Evolutionary conservation across 2,888 invertebrate species (phyloP).

Genomic region (Ypsolopha sequella): DNA sequence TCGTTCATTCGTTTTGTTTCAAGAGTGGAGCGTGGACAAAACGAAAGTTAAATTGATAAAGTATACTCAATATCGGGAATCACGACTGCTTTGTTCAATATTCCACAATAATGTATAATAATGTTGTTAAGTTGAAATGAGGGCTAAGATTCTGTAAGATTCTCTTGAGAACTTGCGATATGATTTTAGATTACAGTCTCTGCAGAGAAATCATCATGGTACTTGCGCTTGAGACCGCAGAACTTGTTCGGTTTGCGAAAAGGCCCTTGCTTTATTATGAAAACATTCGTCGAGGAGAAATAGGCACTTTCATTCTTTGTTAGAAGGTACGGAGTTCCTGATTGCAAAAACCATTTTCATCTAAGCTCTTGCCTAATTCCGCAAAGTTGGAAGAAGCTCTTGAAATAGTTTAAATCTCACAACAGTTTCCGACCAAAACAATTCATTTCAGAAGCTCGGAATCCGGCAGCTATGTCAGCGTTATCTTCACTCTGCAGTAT

Average conservation of each 20-base stretch:
- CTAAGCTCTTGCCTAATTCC: neutral
- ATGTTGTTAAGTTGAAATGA: constrained; percentile 6
- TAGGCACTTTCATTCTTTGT: neutral
- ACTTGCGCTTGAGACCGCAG: constrained; percentile 3
- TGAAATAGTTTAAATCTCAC: neutral
- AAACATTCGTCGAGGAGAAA: constrained; percentile 28
- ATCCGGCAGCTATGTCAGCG: constrained; percentile 10
- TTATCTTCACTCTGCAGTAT: constrained; percentile 38
- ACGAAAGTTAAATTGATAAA: neutral
- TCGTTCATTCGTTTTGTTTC: neutral
- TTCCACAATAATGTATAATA: constrained; percentile 7
- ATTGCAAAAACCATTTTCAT: neutral
- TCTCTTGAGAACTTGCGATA: constrained; percentile 4
- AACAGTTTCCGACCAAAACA: neutral
- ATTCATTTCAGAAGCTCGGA: constrained; percentile 1
- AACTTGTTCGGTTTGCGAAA: constrained; percentile 35
- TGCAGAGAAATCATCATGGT: constrained; percentile 3
- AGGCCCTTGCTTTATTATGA: constrained; percentile 49
- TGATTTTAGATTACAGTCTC: constrained; percentile 21
- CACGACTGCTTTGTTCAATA: neutral
- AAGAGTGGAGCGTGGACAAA: neutral
- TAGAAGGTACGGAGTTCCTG: constrained; percentile 1
- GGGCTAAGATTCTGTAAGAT: constrained; percentile 1
- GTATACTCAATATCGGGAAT: neutral
- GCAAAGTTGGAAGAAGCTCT: neutral